A percentile compares a stretch with the other conserved stretches of the same genome.
Conservation (phyloP, 2,113 vertebrate species). For the Microcebus griseorufus region DNA sequence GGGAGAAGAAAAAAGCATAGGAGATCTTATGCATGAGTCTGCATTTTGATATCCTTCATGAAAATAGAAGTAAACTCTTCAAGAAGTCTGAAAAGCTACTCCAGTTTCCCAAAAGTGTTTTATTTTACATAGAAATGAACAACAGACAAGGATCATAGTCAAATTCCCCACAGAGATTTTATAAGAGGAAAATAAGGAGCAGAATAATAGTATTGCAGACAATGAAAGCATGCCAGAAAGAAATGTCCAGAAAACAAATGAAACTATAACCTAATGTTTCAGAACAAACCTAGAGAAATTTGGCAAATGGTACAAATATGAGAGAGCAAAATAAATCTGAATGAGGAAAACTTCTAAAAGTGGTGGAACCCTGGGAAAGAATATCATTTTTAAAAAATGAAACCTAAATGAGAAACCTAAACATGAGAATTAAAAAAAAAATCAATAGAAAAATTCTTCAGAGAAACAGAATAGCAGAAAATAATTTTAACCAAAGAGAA, state of each 20-base stretch:
- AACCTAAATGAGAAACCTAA: background rate
- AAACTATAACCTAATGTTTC: background rate
- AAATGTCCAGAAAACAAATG: background rate
- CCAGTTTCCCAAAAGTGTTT: background rate
- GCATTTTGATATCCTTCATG: background rate
- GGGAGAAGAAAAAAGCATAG: background rate
- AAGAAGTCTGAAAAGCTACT: background rate
- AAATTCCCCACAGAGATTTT: background rate
- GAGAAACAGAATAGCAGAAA: conserved; percentile 2
- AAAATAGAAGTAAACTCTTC: background rate
- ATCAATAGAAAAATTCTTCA: background rate
- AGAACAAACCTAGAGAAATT: background rate
- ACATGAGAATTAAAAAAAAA: background rate
- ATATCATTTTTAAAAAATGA: background rate
- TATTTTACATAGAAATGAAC: conserved; percentile 12
- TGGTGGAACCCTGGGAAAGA: background rate
- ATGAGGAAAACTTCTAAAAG: background rate
- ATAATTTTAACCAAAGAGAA: background rate
- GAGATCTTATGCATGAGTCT: background rate
- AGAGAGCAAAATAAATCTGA: background rate
- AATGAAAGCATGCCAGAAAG: background rate
- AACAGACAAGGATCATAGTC: background rate
- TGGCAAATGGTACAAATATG: background rate
- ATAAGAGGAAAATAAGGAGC: background rate
- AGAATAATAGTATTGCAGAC: background rate